Evolutionary conservation across 2,113 vertebrate species (phyloP), one percentile per base, ranked within the genome.

Genomic region (Clinocottus analis): DNA sequence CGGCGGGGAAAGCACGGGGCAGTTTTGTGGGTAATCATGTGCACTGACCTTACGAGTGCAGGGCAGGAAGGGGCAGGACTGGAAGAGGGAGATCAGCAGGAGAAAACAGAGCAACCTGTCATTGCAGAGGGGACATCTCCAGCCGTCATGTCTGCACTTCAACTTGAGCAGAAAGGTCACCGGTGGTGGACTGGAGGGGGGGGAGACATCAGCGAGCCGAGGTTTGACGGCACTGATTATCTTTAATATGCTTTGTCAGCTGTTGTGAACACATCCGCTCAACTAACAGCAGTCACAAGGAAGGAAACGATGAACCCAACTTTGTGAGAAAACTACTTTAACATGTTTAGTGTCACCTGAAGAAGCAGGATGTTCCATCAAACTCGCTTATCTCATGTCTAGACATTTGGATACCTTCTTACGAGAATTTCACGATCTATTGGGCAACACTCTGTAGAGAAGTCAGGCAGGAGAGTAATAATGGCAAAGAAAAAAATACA

Each of bases 151-250:
- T 80, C 80, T 81, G 49, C 72, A 76, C 66, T 70, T 64, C 62
- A 70, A 35, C 81, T 60, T 2, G 39, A 73, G 72, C 67, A 59
- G 16, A 78, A 79, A 87, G 89, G 86, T 91, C 86, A 71, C 76
- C 53, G 72, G 76, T 75, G 72, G 71, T 41, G 61, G 71, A 64
- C 73, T 43, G 27, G 62, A 33, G 71, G 75, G 67, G 43, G 47
- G 33, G 69, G 10, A 59, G 75, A 70, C 74, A 71, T 43, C 73
- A 35, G 60, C 69, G 63, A 63, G 41, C 17, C 21, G 7, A 2
- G 3, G 10, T 19, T 43, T 41, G 17, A 72, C 7, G 47, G 23
- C 29, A 43, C 73, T 83, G 62, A 77, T 19, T 79, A 33, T 60
- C 67, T n/a, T 21, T 29, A 13, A 47, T 10, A 7, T 12, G 13